Base-by-base conservation (phyloP, 2,888 invertebrate genomes). In the Drosophila putrida region DNA sequence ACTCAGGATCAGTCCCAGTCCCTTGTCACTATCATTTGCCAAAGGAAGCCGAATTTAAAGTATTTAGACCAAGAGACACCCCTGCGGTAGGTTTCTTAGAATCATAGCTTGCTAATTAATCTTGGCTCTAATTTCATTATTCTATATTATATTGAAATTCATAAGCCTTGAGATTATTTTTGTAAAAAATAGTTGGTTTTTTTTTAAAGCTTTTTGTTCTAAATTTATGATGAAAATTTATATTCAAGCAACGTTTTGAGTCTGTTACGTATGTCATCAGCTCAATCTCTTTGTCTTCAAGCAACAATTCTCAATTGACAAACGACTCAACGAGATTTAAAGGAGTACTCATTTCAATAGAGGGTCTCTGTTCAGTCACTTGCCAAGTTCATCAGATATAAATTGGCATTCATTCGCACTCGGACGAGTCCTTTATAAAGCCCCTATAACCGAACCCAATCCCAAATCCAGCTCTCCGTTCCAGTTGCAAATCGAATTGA, bases 401-500 rank as follows among this genome's bases (percentile, higher is more conserved):
- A 58, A 76, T 71, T 75, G 75, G 47, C 68, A 72, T 60, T 76
- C 65, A 75, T 83, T 75, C 41, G 58, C 74, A 72, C 55, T 78
- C 44, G 55, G 54, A 44, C 58, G 62, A 58, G 39, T 66, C 38
- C 60, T 61, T 71, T 70, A 54, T 50, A 36, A 59, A 13, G 69
- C 53, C 54, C 49, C 65, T 50, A 60, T 54, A 59, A 55, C n/a
- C 60, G 55, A 38, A 65, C 38, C 31, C 39, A 44, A 39, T 50
- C 38, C 50, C 59, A 46, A 47, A 20, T 44, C 25, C 58, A 47
- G 28, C 20, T 44, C 15, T 49, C 25, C 36, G 28, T 47, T 38
- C 58, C 55, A 44, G 46, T 58, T 39, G 66, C 66, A 55, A 68
- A 68, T 57, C 61, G 61, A 79, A 68, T 79, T 71, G 57, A 66